Percentiles rank a stretch among this genome's conserved stretches.
These are phyloP conservation scores for Anastrepha ludens DNA, from an alignment of 1,140 invertebrate genomes.

Conservation along the genomic window DNA sequence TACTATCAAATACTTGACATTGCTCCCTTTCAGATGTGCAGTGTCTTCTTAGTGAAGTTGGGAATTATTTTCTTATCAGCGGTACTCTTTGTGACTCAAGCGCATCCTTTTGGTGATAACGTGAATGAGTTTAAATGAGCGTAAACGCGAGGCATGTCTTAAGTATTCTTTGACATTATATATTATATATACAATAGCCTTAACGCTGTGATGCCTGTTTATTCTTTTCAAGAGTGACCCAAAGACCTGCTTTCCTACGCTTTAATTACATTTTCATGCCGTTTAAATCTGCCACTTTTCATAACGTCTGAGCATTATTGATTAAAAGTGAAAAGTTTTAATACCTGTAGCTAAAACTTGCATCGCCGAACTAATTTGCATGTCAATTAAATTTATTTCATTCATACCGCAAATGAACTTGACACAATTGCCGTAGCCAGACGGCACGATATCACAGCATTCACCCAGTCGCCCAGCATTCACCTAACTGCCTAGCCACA, in stretches of 20 bases:
- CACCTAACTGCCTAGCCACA: not conserved
- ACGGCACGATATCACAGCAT: not conserved
- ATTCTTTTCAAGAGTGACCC: not conserved
- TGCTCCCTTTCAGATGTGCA: too few species aligned
- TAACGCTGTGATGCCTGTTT: too few species aligned
- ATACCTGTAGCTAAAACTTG: not conserved
- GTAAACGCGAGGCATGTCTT: too few species aligned
- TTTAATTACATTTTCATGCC: not conserved
- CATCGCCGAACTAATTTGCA: slow-evolving; percentile 24
- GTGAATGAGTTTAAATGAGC: too few species aligned
- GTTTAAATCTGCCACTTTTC: slow-evolving; percentile 8
- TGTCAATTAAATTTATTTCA: slow-evolving; percentile 49
- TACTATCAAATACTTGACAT: too few species aligned
- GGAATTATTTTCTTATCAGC: too few species aligned
- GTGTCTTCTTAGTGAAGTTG: too few species aligned
- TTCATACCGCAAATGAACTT: slow-evolving; percentile 35
- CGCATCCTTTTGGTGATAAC: too few species aligned
- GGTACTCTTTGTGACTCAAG: too few species aligned
- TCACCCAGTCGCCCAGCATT: not conserved
- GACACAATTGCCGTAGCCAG: slow-evolving; percentile 18
- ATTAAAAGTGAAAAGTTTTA: slow-evolving; percentile 42
- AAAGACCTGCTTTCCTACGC: not conserved
- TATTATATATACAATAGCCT: too few species aligned
- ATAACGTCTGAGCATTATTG: not conserved
- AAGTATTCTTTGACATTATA: too few species aligned